Evolutionary conservation across 30 jellyfish, hydroid and myxozoan genomes (phyloP).

Genomic region (Phacellophora camtschatica): DNA sequence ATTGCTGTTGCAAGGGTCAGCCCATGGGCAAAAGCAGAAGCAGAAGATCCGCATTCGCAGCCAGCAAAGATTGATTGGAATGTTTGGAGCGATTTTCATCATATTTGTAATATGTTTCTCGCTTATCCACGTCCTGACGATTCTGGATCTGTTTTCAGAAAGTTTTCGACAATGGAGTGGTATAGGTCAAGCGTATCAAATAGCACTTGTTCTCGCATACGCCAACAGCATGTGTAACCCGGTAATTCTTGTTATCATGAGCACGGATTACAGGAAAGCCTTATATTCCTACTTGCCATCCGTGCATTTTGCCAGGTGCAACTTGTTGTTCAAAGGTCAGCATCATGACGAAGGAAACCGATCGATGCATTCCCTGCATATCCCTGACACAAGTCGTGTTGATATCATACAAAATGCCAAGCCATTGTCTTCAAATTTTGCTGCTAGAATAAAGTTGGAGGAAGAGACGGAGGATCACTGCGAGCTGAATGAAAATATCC

Average conservation of each 20-base stretch:
- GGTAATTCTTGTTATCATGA: slow-evolving; percentile 60
- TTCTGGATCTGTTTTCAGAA: slow-evolving; percentile 23
- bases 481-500: slow-evolving; percentile 28
- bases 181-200: slow-evolving; percentile 36
- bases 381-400: slow-evolving; percentile 9
- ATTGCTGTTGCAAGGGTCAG: slow-evolving; percentile 66
- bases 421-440: not conserved
- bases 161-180: slow-evolving; percentile 42
- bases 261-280: slow-evolving; percentile 71
- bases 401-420: not conserved
- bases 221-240: slow-evolving; percentile 84
- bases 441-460: not conserved
- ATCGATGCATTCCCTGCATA: slow-evolving; percentile 35
- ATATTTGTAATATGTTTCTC: slow-evolving; percentile 70
- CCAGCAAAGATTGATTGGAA: slow-evolving; percentile 65
- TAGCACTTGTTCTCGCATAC: slow-evolving; percentile 53
- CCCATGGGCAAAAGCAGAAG: slow-evolving; percentile 66
- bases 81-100: slow-evolving; percentile 75
- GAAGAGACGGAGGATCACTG: slow-evolving; percentile 8
- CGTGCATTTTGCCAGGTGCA: slow-evolving; percentile 17
- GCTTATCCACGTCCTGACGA: slow-evolving; percentile 64
- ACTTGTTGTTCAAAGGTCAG: not conserved
- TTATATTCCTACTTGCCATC: slow-evolving; percentile 60
- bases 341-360: slow-evolving; percentile 4
- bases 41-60: slow-evolving; percentile 73